Percentiles rank a stretch among this genome's conserved stretches.
Evolutionary conservation across 92 coral and sea anemone genomes (phyloP).

Genomic region (Parazoanthus atlanticus): DNA sequence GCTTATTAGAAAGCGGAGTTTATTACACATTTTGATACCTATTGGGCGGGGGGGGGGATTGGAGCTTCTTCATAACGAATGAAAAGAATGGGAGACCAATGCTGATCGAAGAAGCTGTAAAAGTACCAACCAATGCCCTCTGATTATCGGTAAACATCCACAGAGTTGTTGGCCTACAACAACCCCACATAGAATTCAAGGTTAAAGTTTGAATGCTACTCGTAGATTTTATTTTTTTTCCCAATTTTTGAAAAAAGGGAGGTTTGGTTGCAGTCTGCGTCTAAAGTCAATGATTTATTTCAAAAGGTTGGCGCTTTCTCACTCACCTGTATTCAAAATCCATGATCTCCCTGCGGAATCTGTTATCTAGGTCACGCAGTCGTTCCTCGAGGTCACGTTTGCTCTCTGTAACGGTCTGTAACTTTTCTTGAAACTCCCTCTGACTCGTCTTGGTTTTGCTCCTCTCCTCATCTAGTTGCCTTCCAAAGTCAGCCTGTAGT

Average conservation of each 20-base stretch:
- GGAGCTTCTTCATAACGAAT: too few relatives aligned
- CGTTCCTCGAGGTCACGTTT: slow-evolving; percentile 42
- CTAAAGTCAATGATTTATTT: too few relatives aligned
- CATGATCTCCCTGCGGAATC: slow-evolving; percentile 20
- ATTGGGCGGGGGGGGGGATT: too few relatives aligned
- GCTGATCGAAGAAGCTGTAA: too few relatives aligned
- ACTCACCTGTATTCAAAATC: slow-evolving; percentile 32
- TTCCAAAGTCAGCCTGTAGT: slow-evolving; percentile 34
- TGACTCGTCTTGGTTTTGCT: slow-evolving; percentile 27
- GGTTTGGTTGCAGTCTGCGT: not conserved
- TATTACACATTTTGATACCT: too few relatives aligned
- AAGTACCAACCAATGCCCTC: too few relatives aligned
- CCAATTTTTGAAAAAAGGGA: not conserved
- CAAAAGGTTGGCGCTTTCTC: not conserved
- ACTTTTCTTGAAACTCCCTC: slow-evolving; percentile 26
- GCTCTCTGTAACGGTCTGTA: slow-evolving; percentile 12
- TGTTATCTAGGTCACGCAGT: slow-evolving; percentile 33
- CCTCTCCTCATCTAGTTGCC: slow-evolving; percentile 38
- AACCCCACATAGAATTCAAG: not conserved
- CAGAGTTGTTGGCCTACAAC: too few relatives aligned
- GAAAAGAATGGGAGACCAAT: too few relatives aligned
- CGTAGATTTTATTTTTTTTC: too few relatives aligned
- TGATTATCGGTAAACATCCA: too few relatives aligned
- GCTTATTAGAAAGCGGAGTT: too few relatives aligned
- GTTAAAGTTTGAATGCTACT: not conserved